Base-by-base conservation (phyloP, 2,888 invertebrate species). In the Nemapogon koenigi region DNA sequence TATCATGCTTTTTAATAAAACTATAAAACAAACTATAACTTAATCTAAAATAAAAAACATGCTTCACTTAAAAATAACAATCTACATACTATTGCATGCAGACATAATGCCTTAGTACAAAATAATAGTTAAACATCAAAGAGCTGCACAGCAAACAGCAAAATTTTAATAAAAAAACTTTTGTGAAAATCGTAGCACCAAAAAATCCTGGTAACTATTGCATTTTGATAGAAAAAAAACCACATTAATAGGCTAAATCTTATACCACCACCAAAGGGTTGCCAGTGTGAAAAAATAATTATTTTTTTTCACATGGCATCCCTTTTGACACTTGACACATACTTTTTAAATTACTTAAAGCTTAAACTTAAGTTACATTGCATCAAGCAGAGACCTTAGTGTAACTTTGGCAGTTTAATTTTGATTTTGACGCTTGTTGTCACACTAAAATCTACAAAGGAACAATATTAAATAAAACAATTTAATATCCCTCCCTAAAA, bases 161-260 rank as follows among this genome's bases (percentile, higher is more conserved):
- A 72, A 70, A 69, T 57, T 53, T 49, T 37, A 47, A 43, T 46
- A 47, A 19, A 42, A 39, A 36, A 41, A 35, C 8, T 40, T 25
- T 36, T 43, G 45, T 4, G 16, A 30, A 14, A 15, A 46, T 48
- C 55, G 62, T 59, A 66, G 14, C 11, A 30, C 15, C 16, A 30
- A 6, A 69, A 68, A 75, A 75, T 71, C 73, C 68, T 71, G 72
- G 73, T 68, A 62, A 4, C 47, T 52, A 43, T 46, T 52, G 55
- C 41, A 51, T 46, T 51, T 55, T 54, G 6, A 14, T 13, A 16
- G 14, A 30, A 4, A 7, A 22, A 22, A 49, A 51, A 41, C 55
- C 56, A 56, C 54, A 52, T 54, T 22, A 51, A 55, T 55, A 49
- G 14, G 28, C 28, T 28, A 15, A 14, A 16, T 51, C 51, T 51